These are phyloP conservation scores for Hedya salicella DNA, from an alignment of 2,888 invertebrate species.

Conservation along the genomic window DNA sequence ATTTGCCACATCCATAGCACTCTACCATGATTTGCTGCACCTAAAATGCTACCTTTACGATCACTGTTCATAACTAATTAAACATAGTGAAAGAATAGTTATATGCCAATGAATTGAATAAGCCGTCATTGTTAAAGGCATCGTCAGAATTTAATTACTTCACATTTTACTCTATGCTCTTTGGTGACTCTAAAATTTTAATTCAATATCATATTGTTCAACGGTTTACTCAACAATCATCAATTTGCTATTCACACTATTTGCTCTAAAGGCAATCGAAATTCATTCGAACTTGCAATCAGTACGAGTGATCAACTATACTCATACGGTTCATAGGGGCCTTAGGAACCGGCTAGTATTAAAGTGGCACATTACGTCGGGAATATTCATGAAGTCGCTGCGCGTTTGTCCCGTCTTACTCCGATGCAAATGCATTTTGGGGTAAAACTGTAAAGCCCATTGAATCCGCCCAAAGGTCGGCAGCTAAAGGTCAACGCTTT, in stretches of 20 bases:
- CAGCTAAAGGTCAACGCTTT: background rate
- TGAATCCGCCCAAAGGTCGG: constrained; percentile 6
- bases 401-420: constrained; percentile 31
- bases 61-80: no score
- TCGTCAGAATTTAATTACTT: no score
- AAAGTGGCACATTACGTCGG: constrained; percentile 20
- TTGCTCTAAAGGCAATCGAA: background rate
- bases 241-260: background rate
- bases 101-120: no score
- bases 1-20: no score
- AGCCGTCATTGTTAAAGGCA: no score
- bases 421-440: constrained; percentile 30
- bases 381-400: constrained; percentile 34
- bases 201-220: background rate
- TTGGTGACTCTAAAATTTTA: no score
- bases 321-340: constrained; percentile 16
- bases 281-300: constrained; percentile 16
- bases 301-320: no score
- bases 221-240: background rate
- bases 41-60: no score
- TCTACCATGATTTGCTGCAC: no score
- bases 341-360: constrained; percentile 22
- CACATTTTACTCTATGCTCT: no score
- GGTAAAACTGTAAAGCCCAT: constrained; percentile 26
- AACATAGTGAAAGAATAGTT: no score